These are phyloP conservation scores for Helicoverpa zea DNA, from an alignment of 1,140 invertebrate species.

Conservation along the genomic window DNA sequence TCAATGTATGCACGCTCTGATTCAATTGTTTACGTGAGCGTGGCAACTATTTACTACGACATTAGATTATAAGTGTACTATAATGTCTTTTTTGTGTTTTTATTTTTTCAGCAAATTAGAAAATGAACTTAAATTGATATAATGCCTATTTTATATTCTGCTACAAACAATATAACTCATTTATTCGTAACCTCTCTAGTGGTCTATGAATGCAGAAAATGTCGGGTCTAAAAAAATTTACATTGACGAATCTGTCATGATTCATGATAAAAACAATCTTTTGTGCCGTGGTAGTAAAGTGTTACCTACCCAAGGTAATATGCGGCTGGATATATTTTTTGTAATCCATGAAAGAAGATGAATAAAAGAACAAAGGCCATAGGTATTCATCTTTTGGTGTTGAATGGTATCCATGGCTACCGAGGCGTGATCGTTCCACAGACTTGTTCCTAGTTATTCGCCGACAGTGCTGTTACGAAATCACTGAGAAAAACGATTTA, in stretches of 20 bases:
- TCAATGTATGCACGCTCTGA: slow-evolving; percentile 59
- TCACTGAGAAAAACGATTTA: slow-evolving; percentile 56
- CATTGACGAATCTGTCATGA: background rate
- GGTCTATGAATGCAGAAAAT: too few species aligned
- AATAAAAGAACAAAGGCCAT: slow-evolving; percentile 21
- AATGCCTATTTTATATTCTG: background rate
- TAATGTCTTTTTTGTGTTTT: background rate
- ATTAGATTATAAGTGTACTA: slow-evolving; percentile 1
- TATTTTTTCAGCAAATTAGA: background rate
- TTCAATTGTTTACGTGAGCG: slow-evolving; percentile 68
- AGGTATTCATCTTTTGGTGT: slow-evolving; percentile 37
- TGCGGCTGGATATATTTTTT: slow-evolving; percentile 4
- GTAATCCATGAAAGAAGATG: slow-evolving; percentile 18
- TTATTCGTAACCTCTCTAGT: too few species aligned
- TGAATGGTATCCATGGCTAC: slow-evolving; percentile 59
- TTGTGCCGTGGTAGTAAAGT: background rate
- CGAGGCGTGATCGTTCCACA: slow-evolving; percentile 71
- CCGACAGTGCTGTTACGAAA: slow-evolving; percentile 65
- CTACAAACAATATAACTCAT: too few species aligned
- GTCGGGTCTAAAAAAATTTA: too few species aligned
- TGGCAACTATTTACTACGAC: slow-evolving; percentile 41
- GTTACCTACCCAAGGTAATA: background rate
- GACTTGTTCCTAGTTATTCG: slow-evolving; percentile 64
- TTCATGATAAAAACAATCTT: background rate
- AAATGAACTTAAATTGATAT: background rate